Evolutionary conservation across 2,888 invertebrate species (phyloP), one percentile per base, ranked within the genome.

Genomic region (Drosophila seclusa): DNA sequence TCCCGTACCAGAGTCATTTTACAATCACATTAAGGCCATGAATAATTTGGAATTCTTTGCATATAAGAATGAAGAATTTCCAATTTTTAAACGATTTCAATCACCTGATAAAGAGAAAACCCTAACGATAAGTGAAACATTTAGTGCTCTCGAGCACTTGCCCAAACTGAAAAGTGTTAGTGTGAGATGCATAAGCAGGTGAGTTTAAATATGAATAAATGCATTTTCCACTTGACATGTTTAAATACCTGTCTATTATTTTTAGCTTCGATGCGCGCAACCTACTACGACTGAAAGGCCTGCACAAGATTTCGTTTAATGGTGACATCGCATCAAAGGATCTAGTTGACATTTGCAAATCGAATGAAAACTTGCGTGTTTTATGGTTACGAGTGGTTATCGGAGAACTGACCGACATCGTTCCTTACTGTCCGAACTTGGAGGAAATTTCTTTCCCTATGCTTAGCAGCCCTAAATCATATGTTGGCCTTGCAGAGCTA

Each of bases 361-460:
- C 68, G 11, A 72, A 76, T 58, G 2, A 3, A 10, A 76, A 63
- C 10, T 53, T 76, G 2, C 63, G 68, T 5, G 42, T 54, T 8
- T 53, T 76, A 13, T 72, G 70, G 76, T 10, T 76, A 11, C 36
- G 60, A 11, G 57, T 54, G 34, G 77, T 76, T 11, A 27, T 29
- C 2, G 76, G 76, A 0, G 59, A 72, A 27, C 31, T 76, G 0
- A 24, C 13, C 0, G 76, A 67, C 0, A 72, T 76, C 38, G 59
- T 61, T 21, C 68, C 77, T 4, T 45, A 76, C 13, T 76, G 72
- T 18, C 53, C n/a, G 5, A 63, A 76, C 11, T 21, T 76, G 55
- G 48, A 49, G 6, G 77, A 76, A 52, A 63, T 76, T 21, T 42
- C 68, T 2, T 68, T 76, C 18, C 32, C 57, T 7, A 72, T 76